These are phyloP conservation scores for Charina bottae DNA, from an alignment of 2,113 vertebrate species.

Conservation along the genomic window DNA sequence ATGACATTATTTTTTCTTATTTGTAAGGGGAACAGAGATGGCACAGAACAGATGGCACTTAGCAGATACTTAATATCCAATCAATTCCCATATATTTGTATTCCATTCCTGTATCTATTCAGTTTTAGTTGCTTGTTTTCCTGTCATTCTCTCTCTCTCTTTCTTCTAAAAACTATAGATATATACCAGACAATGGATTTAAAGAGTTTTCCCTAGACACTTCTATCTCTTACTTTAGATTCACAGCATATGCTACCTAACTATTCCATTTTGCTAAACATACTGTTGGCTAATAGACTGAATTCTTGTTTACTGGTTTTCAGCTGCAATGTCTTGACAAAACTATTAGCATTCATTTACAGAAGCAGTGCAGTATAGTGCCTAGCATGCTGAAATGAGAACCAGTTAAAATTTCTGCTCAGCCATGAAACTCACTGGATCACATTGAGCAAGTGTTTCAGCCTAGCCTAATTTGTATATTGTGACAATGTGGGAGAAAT, in stretches of 20 bases:
- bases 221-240: slow-evolving; percentile 12
- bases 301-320: background rate
- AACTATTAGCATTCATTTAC: background rate
- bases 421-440: background rate
- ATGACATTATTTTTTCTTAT: slow-evolving; percentile 18
- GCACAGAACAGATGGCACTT: background rate
- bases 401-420: background rate
- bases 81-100: slow-evolving; percentile 19
- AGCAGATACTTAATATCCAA: background rate
- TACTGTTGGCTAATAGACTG: background rate
- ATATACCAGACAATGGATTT: background rate
- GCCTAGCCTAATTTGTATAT: background rate
- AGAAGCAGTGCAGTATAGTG: background rate
- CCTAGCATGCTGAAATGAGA: background rate
- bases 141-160: too few relatives aligned
- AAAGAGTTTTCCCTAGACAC: background rate
- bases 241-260: background rate
- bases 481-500: background rate
- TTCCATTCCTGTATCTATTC: background rate
- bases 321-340: slow-evolving; percentile 17
- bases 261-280: slow-evolving; percentile 14
- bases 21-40: slow-evolving; percentile 26
- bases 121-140: background rate
- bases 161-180: background rate
- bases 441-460: background rate